phyloP scores from a whole-genome alignment of 1,140 invertebrate genomes.

The Limonius californicus region DNA sequence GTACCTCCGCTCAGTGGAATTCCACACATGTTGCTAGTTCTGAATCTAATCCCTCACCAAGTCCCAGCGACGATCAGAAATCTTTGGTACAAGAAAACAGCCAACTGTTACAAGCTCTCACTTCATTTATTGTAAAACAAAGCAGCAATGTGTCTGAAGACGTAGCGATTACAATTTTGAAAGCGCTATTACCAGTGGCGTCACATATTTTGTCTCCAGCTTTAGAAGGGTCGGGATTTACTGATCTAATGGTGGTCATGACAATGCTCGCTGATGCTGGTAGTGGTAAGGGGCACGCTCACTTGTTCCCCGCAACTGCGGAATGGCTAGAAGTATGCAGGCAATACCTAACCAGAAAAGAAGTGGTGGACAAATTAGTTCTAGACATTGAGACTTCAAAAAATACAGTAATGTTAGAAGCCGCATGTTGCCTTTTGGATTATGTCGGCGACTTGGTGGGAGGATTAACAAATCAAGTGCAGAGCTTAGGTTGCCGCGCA shows the following conservation, averaged over 20 bases:
- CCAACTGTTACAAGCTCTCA: slow-evolving; percentile 66
- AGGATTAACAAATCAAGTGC: slow-evolving; percentile 41
- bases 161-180: slow-evolving; percentile 69
- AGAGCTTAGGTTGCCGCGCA: slow-evolving; percentile 50
- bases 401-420: slow-evolving; percentile 61
- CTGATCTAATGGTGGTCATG: slow-evolving; percentile 78
- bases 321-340: slow-evolving; percentile 76
- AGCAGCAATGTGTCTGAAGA: slow-evolving; percentile 61
- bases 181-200: slow-evolving; percentile 72
- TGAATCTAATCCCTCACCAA: slow-evolving; percentile 31
- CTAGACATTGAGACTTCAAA: slow-evolving; percentile 19
- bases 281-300: slow-evolving; percentile 68
- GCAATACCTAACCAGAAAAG: slow-evolving; percentile 55
- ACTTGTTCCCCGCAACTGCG: slow-evolving; percentile 71
- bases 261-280: slow-evolving; percentile 81
- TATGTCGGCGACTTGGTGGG: slow-evolving; percentile 54
- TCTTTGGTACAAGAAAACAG: slow-evolving; percentile 63
- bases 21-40: slow-evolving; percentile 26
- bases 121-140: slow-evolving; percentile 72
- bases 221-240: slow-evolving; percentile 70
- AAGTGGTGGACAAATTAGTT: slow-evolving; percentile 52
- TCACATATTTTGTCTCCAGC: slow-evolving; percentile 61
- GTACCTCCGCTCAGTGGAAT: slow-evolving; percentile 27
- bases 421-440: slow-evolving; percentile 66
- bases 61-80: slow-evolving; percentile 48